phyloP scores from a whole-genome alignment of 2,113 vertebrate genomes.

The Todiramphus saurophagus region DNA sequence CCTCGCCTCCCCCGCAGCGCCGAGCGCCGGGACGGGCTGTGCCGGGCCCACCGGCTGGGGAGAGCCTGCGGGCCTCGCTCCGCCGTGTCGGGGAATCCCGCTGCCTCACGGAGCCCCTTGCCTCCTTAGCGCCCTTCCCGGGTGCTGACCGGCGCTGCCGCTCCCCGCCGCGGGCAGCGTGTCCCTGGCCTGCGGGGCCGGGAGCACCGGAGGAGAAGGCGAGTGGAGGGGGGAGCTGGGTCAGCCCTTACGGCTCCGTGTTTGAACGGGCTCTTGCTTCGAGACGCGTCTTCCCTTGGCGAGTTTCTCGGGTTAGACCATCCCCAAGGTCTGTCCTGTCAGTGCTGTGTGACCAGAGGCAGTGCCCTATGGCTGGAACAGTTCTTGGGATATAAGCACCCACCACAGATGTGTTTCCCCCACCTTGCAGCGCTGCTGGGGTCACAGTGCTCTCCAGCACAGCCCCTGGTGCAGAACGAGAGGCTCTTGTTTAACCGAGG shows the following conservation, averaged over 20 bases:
- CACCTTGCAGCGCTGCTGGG: background rate
- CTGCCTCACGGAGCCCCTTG: background rate
- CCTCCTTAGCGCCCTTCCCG: too few relatives aligned
- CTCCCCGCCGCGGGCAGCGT: background rate
- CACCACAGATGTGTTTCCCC: background rate
- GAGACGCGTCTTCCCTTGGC: fast-evolving
- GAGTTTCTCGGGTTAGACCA: fast-evolving
- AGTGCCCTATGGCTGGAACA: fast-evolving
- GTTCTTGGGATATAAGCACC: fast-evolving
- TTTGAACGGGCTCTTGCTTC: background rate
- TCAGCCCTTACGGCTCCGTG: background rate
- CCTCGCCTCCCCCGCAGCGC: background rate
- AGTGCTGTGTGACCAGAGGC: fast-evolving
- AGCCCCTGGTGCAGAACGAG: fast-evolving
- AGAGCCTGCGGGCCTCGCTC: background rate
- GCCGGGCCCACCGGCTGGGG: background rate
- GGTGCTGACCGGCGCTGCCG: background rate
- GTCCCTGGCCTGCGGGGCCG: too few relatives aligned
- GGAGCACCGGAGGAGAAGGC: background rate
- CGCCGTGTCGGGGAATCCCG: background rate
- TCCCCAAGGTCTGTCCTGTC: fast-evolving
- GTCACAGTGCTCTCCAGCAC: fast-evolving
- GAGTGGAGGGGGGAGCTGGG: background rate
- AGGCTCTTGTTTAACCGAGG: background rate
- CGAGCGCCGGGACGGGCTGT: background rate